Evolutionary conservation across 2,113 vertebrate genomes (phyloP).

Genomic region (Cyphomyrus plagiostoma): DNA sequence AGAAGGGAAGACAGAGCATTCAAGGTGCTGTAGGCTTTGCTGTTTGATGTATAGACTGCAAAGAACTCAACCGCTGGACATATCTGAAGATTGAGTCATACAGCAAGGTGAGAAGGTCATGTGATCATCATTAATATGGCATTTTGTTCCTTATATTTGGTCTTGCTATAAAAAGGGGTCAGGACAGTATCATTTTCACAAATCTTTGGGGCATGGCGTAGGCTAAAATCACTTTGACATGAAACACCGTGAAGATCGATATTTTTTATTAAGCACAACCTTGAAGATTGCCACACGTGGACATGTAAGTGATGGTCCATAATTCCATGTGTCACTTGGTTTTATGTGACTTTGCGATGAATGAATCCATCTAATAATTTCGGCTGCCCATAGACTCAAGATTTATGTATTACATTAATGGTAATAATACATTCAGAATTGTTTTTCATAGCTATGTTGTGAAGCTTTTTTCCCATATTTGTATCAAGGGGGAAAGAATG

Average conservation of each 20-base stretch:
- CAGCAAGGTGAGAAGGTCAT: neutral
- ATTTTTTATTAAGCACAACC: conserved; percentile 13
- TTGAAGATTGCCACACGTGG: neutral
- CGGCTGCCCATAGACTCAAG: neutral
- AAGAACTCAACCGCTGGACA: neutral
- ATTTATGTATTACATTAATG: neutral
- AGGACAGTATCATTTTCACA: neutral
- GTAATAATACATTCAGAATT: neutral
- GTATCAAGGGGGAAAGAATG: neutral
- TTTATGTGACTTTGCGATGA: conserved; percentile 6
- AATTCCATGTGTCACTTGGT: neutral
- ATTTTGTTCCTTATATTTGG: neutral
- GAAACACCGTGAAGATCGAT: neutral
- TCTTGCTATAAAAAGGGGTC: neutral
- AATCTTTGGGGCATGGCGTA: neutral
- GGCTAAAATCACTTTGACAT: neutral
- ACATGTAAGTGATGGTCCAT: neutral
- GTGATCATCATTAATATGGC: neutral
- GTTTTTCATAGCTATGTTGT: neutral
- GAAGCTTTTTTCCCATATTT: neutral
- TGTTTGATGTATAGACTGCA: neutral
- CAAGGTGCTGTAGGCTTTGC: too few species aligned
- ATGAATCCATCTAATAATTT: neutral
- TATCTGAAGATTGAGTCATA: neutral
- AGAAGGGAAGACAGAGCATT: neutral